Percentiles rank a stretch among this genome's conserved stretches.
These are phyloP conservation scores for Heteromormyrus szaboi DNA, from an alignment of 2,797 vertebrate genomes.

Conservation along the genomic window DNA sequence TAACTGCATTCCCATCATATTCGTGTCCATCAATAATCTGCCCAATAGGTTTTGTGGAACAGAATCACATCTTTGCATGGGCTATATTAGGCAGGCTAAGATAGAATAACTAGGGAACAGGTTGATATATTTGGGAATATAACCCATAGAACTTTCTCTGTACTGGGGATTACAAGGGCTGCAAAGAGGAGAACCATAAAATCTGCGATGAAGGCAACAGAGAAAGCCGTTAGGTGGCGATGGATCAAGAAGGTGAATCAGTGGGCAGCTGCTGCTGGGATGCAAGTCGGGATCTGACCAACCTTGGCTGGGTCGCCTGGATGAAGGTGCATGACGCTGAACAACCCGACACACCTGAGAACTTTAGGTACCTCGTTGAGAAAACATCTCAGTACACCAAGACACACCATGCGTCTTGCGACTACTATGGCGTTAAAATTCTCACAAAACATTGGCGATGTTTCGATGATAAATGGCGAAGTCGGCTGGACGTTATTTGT, in stretches of 20 bases:
- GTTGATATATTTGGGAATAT: not conserved
- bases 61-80: not conserved
- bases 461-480: not conserved
- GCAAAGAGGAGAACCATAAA: not conserved
- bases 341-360: not conserved
- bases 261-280: not conserved
- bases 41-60: not conserved
- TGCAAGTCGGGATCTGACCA: not conserved
- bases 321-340: not conserved
- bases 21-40: not conserved
- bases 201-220: not conserved
- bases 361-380: not conserved
- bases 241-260: not conserved
- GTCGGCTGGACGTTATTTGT: not conserved
- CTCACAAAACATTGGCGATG: not conserved
- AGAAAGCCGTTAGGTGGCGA: not conserved
- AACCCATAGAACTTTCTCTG: not conserved
- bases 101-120: not conserved
- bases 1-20: conserved; percentile 6
- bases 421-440: not conserved
- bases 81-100: not conserved
- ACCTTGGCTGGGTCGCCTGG: not conserved
- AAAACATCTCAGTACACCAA: not conserved
- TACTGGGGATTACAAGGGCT: not conserved
- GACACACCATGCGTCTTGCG: not conserved